These are phyloP conservation scores for Epinephelus lanceolatus DNA, from an alignment of 2,113 vertebrate species.

Conservation along the genomic window DNA sequence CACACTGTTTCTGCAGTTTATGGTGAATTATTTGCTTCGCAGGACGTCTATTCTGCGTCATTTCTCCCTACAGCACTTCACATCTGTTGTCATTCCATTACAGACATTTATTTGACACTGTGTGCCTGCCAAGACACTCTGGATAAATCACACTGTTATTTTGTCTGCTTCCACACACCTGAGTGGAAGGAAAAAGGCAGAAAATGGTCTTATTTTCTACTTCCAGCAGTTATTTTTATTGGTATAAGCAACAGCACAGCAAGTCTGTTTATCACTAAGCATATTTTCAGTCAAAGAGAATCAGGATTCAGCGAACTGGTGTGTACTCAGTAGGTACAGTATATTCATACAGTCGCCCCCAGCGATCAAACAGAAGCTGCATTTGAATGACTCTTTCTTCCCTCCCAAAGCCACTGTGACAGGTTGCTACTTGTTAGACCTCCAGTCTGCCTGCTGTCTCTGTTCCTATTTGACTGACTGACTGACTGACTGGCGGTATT, in stretches of 20 bases:
- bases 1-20: constrained; percentile 77
- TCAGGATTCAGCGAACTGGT: constrained; percentile 68
- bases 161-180: constrained; percentile 73
- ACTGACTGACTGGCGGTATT: constrained; percentile 63
- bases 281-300: constrained; percentile 73
- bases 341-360: constrained; percentile 61
- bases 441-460: constrained; percentile 61
- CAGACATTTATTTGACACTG: constrained; percentile 79
- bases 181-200: constrained; percentile 72
- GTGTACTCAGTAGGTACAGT: constrained; percentile 72
- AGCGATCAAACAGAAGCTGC: constrained; percentile 72
- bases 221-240: constrained; percentile 75
- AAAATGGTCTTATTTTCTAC: constrained; percentile 76
- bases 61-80: constrained; percentile 78
- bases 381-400: constrained; percentile 72
- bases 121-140: constrained; percentile 69
- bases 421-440: constrained; percentile 80
- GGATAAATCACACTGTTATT: constrained; percentile 78
- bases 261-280: constrained; percentile 65
- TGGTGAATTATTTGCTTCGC: constrained; percentile 81
- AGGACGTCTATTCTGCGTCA: constrained; percentile 75
- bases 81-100: constrained; percentile 82
- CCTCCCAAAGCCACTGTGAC: constrained; percentile 73
- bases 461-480: constrained; percentile 67
- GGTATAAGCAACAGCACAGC: constrained; percentile 66